phyloP scores from a whole-genome alignment of 2,113 vertebrate genomes.

The Aegithalos caudatus region DNA sequence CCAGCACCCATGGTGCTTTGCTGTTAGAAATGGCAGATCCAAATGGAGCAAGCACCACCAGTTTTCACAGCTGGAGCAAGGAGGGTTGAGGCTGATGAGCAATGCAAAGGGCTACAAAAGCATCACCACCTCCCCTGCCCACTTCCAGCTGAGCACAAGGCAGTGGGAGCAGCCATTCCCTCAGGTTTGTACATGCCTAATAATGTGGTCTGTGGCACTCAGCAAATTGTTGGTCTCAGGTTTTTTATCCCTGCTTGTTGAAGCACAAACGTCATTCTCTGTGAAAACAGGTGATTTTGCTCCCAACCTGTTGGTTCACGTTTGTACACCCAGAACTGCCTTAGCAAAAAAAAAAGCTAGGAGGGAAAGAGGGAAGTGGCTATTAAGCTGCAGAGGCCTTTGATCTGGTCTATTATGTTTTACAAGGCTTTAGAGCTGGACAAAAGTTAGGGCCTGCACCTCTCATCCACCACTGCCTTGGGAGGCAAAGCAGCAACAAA shows the following conservation, averaged over 20 bases:
- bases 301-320: slow-evolving; percentile 24
- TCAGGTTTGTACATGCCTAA: slow-evolving; percentile 43
- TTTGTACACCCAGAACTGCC: not conserved
- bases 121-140: not conserved
- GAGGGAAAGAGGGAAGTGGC: not conserved
- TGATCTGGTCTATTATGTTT: slow-evolving; percentile 56
- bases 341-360: slow-evolving; percentile 1
- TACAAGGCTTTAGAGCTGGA: not conserved
- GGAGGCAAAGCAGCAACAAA: not conserved
- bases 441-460: not conserved
- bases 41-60: rapidly evolving
- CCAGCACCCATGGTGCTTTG: rapidly evolving
- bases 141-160: not conserved
- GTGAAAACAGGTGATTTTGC: not conserved
- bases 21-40: rapidly evolving
- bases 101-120: not conserved
- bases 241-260: not conserved
- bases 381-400: slow-evolving; percentile 42
- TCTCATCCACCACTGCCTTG: not conserved
- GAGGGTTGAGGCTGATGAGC: not conserved
- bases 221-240: not conserved
- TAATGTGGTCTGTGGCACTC: not conserved
- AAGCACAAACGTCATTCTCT: not conserved
- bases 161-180: not conserved
- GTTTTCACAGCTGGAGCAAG: not conserved